These are phyloP conservation scores for Hymenochirus boettgeri DNA, from an alignment of 2,113 vertebrate species.

Conservation along the genomic window DNA sequence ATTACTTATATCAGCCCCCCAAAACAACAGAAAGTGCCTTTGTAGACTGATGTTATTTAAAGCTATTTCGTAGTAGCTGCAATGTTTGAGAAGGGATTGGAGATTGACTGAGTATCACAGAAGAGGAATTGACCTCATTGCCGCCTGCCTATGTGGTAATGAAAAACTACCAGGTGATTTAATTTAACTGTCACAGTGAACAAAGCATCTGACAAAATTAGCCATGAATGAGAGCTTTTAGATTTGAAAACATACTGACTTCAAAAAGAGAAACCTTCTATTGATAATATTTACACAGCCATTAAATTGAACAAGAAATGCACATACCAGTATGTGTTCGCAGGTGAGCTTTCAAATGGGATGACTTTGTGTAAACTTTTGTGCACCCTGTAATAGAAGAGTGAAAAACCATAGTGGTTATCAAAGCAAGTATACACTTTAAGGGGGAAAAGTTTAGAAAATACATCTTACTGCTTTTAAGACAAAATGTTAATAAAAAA, in stretches of 20 bases:
- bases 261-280: slow-evolving; percentile 53
- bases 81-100: neutral
- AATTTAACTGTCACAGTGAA: slow-evolving; percentile 43
- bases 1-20: too few relatives aligned
- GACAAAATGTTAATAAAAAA: too few relatives aligned
- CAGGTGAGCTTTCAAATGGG: slow-evolving; percentile 94
- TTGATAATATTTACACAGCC: slow-evolving; percentile 49
- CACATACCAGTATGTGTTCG: slow-evolving; percentile 92
- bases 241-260: slow-evolving; percentile 27
- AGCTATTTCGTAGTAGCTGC: too few relatives aligned
- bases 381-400: slow-evolving; percentile 76
- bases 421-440: slow-evolving; percentile 4
- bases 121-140: neutral
- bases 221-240: slow-evolving; percentile 47
- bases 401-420: slow-evolving; percentile 31
- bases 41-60: too few relatives aligned
- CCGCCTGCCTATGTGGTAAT: neutral
- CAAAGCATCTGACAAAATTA: slow-evolving; percentile 44
- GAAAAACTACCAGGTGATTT: slow-evolving; percentile 36
- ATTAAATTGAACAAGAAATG: slow-evolving; percentile 50
- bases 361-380: slow-evolving; percentile 97
- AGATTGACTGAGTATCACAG: neutral
- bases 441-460: neutral
- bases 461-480: too few relatives aligned
- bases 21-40: too few relatives aligned